phyloP scores from a whole-genome alignment of 2,797 vertebrate genomes.

The Siniperca undulata region DNA sequence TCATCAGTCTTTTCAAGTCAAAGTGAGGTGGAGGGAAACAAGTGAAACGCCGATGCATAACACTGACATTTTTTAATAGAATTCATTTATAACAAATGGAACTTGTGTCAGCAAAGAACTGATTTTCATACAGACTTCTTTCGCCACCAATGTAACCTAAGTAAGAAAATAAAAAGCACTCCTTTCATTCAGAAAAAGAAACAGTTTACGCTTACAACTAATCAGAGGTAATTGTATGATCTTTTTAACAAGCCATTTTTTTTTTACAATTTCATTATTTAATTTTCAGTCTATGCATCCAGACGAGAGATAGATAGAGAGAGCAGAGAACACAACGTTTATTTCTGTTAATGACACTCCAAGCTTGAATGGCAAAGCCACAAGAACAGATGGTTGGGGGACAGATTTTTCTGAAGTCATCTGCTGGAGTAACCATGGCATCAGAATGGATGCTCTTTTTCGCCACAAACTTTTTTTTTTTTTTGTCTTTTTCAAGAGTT shows the following conservation, averaged over 20 bases:
- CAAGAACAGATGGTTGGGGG: constrained; percentile 92
- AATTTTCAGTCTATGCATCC: constrained; percentile 99
- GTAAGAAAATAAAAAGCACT: constrained; percentile 99
- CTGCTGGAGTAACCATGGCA: constrained; percentile 94
- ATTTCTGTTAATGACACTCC: constrained; percentile 97
- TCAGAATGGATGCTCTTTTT: constrained; percentile 85
- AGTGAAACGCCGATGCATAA: constrained; percentile 93
- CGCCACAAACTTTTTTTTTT: constrained; percentile 85
- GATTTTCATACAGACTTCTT: constrained; percentile 99
- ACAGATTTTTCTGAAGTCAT: constrained; percentile 91
- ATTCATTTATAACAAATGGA: constrained; percentile 99
- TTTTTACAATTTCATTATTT: constrained; percentile 91
- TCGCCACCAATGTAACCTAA: constrained; percentile 99
- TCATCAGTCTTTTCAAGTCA: constrained; percentile 78
- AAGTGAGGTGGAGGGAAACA: constrained; percentile 78
- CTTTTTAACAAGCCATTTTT: constrained; percentile 95
- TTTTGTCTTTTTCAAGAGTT: constrained; percentile 80
- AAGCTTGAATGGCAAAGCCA: constrained; percentile 97
- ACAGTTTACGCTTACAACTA: constrained; percentile 99
- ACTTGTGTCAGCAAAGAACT: constrained; percentile 99
- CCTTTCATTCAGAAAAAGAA: constrained; percentile 98
- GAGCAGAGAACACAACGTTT: constrained; percentile 99
- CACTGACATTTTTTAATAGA: constrained; percentile 99
- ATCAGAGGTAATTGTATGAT: constrained; percentile 99
- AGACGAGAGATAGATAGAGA: constrained; percentile 93